Percentiles rank a stretch among this genome's conserved stretches.
phyloP scores from a whole-genome alignment of 2,888 invertebrate genomes.

The Eurois occulta region DNA sequence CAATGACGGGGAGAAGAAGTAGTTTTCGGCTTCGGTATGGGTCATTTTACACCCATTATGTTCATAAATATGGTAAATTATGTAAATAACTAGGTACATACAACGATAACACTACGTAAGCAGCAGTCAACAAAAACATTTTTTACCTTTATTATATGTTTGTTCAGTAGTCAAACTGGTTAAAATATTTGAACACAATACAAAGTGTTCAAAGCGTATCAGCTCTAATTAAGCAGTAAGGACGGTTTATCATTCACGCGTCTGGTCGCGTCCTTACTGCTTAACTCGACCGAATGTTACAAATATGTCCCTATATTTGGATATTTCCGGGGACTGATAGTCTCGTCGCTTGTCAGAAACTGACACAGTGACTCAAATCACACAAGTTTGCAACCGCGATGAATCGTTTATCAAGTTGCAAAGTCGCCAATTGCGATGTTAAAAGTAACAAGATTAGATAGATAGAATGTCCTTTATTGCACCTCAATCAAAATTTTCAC shows the following conservation, averaged over 20 bases:
- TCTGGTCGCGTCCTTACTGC: neutral
- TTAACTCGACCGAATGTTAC: conserved; percentile 21
- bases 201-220: conserved; percentile 4
- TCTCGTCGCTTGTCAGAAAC: neutral
- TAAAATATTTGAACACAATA: neutral
- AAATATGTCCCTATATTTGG: neutral
- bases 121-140: too few relatives aligned
- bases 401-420: neutral
- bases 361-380: too few relatives aligned
- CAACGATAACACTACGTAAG: neutral
- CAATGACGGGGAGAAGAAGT: too few relatives aligned
- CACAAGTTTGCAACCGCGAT: neutral
- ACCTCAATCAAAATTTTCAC: neutral
- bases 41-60: too few relatives aligned
- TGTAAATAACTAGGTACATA: neutral
- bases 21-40: too few relatives aligned
- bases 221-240: conserved; percentile 15
- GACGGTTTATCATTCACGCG: conserved; percentile 5
- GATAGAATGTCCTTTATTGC: neutral
- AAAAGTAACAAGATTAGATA: neutral
- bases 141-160: neutral
- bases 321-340: neutral
- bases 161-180: neutral
- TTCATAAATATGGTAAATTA: neutral
- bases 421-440: neutral